phyloP scores from a whole-genome alignment of 2,797 vertebrate species.

The Cichlasoma orientale region DNA sequence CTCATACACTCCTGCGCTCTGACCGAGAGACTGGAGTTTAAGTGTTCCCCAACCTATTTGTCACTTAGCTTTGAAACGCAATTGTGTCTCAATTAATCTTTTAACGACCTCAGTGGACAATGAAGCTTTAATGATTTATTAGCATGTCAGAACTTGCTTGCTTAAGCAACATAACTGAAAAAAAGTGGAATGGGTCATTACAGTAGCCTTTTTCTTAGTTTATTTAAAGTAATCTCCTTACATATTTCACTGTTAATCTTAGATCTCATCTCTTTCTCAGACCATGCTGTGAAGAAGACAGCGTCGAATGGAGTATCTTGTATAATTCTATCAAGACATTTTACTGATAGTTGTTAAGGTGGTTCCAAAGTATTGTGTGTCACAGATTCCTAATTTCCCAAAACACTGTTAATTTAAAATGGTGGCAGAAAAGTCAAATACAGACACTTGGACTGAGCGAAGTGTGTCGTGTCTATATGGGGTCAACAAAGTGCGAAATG shows the following conservation, averaged over 20 bases:
- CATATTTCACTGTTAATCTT: not conserved
- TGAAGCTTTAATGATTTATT: slow-evolving; percentile 15
- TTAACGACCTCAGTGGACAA: slow-evolving; percentile 13
- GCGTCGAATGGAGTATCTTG: not conserved
- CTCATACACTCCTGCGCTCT: too few relatives aligned
- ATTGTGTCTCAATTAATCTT: not conserved
- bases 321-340: not conserved
- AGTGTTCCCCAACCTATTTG: not conserved
- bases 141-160: not conserved
- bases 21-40: not conserved
- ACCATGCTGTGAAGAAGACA: not conserved
- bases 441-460: not conserved
- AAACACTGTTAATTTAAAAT: not conserved
- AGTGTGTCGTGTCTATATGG: not conserved
- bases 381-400: not conserved
- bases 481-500: not conserved
- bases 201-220: not conserved
- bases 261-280: not conserved
- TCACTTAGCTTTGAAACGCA: not conserved
- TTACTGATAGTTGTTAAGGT: not conserved
- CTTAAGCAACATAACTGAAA: not conserved
- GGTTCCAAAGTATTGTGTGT: not conserved
- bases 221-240: not conserved
- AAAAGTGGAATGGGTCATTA: not conserved
- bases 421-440: not conserved